These are phyloP conservation scores for Cephus sareptanus DNA, from an alignment of 2,888 invertebrate species.

Conservation along the genomic window DNA sequence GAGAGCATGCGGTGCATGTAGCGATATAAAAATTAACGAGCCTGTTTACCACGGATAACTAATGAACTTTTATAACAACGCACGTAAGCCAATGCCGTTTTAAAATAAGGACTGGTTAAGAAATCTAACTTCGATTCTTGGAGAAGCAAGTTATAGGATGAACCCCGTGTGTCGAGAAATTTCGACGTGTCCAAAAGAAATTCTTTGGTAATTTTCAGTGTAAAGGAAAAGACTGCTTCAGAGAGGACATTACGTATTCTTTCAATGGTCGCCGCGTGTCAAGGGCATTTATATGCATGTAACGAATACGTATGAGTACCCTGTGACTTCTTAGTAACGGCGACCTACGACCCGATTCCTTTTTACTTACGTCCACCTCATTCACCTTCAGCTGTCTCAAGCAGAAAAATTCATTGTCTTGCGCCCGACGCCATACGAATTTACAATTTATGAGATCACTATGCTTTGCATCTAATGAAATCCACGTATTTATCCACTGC, in stretches of 20 bases:
- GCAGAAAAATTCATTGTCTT: background rate
- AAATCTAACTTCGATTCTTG: background rate
- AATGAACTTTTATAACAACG: background rate
- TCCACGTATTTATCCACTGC: background rate
- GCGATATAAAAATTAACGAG: background rate
- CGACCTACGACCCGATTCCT: background rate
- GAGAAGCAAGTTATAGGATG: background rate
- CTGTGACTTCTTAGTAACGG: background rate
- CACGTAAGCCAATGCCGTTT: background rate
- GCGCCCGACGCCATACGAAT: constrained; percentile 12
- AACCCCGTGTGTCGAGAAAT: background rate
- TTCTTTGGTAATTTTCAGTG: background rate
- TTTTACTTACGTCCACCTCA: background rate
- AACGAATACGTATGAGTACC: background rate
- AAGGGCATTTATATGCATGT: constrained; percentile 1
- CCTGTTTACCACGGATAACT: background rate
- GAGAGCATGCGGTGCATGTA: background rate
- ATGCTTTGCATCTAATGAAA: background rate
- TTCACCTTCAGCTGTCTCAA: background rate
- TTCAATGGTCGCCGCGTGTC: background rate
- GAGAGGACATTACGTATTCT: background rate
- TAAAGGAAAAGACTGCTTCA: background rate
- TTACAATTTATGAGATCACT: constrained; percentile 41
- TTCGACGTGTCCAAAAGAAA: background rate
- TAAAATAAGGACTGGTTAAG: background rate